Evolutionary conservation across 2,797 vertebrate genomes (phyloP).

Genomic region (Tolypeutes matacus): DNA sequence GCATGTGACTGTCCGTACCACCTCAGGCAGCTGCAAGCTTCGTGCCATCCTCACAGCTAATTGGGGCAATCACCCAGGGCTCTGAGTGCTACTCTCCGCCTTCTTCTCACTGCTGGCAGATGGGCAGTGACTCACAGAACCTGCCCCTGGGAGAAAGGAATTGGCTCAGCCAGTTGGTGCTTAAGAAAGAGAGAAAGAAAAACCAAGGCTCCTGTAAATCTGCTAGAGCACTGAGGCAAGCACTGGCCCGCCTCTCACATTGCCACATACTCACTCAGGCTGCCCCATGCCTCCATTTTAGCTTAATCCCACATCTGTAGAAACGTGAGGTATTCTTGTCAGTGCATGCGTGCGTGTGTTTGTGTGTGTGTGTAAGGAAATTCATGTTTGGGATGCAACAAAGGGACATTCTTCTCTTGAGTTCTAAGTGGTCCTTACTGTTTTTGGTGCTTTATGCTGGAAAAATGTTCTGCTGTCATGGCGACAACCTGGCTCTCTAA

Average conservation of each 20-base stretch:
- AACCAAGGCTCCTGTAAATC: background rate
- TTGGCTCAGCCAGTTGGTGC: background rate
- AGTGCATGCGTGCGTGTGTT: background rate
- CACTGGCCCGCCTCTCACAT: background rate
- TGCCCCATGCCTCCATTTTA: background rate
- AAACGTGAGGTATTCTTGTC: background rate
- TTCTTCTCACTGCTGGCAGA: background rate
- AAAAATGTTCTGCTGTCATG: background rate
- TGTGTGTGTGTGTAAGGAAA: background rate
- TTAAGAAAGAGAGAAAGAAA: background rate
- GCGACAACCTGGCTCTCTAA: background rate
- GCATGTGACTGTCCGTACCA: background rate
- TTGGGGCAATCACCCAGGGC: background rate
- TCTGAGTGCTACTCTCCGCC: too few relatives aligned
- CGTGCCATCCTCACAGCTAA: background rate
- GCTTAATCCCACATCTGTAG: background rate
- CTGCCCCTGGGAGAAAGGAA: background rate
- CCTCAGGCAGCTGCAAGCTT: background rate
- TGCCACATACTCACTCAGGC: background rate
- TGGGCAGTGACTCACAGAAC: conserved; percentile 1
- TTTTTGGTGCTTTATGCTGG: background rate
- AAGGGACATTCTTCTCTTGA: background rate
- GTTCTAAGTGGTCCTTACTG: background rate
- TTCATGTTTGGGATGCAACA: background rate
- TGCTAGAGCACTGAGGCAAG: background rate